These are phyloP conservation scores for Platypus cylindrus DNA, from an alignment of 2,888 invertebrate genomes.

Conservation along the genomic window DNA sequence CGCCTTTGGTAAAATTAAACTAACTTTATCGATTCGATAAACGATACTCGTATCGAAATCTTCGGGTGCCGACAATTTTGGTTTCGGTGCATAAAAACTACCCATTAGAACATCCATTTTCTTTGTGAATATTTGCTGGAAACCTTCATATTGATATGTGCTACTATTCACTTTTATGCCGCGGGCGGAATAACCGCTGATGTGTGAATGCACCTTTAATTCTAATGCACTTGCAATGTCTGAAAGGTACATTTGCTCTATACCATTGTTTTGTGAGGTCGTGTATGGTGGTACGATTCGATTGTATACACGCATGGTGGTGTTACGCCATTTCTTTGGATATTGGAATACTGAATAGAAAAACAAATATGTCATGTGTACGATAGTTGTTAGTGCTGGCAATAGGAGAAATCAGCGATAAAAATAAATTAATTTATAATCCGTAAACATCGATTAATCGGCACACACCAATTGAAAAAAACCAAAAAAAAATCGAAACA, in stretches of 20 bases:
- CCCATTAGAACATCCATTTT: slow-evolving; percentile 1
- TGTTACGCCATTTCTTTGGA: slow-evolving; percentile 6
- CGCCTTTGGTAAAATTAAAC: not conserved
- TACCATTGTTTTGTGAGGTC: not conserved
- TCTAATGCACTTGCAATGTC: not conserved
- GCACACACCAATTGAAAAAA: slow-evolving; percentile 8
- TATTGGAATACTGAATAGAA: not conserved
- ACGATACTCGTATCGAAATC: slow-evolving; percentile 5
- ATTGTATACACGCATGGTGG: slow-evolving; percentile 3
- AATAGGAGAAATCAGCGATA: slow-evolving; percentile 1
- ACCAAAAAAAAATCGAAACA: too few relatives aligned
- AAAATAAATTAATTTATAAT: not conserved
- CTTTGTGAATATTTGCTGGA: slow-evolving; percentile 1
- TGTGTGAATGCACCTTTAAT: not conserved
- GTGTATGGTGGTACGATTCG: not conserved
- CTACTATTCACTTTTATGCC: slow-evolving; percentile 1
- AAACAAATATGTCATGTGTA: too few relatives aligned
- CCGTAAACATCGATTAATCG: not conserved
- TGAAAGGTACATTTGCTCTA: slow-evolving; percentile 3
- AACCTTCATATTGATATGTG: slow-evolving; percentile 3
- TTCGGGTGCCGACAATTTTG: not conserved
- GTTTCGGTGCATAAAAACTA: not conserved
- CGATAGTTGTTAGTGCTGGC: too few relatives aligned
- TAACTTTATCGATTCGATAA: slow-evolving; percentile 2
- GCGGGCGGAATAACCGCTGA: not conserved